phyloP scores from a whole-genome alignment of 1,140 invertebrate genomes.

The Halesus radiatus region DNA sequence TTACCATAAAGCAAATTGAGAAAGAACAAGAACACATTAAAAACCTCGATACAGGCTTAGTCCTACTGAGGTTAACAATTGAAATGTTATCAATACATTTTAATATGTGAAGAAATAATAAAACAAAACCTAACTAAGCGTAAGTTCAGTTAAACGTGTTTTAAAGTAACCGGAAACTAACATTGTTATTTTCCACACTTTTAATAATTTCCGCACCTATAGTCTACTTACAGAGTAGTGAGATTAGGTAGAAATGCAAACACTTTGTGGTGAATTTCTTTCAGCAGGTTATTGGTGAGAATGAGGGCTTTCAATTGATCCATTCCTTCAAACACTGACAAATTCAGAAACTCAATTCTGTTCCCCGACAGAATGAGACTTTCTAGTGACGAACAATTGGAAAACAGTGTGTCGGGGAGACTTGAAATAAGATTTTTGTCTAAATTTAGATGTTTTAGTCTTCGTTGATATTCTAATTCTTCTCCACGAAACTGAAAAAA shows the following conservation, averaged over 20 bases:
- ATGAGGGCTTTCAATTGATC: constrained; percentile 64
- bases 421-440: constrained; percentile 70
- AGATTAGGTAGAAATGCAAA: constrained; percentile 61
- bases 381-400: constrained; percentile 69
- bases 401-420: constrained; percentile 71
- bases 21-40: background rate
- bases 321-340: constrained; percentile 64
- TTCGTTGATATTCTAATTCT: constrained; percentile 63
- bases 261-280: constrained; percentile 66
- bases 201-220: too few species aligned
- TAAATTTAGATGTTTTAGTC: constrained; percentile 64
- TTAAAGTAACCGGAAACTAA: too few species aligned
- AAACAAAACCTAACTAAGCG: too few species aligned
- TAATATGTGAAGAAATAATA: too few species aligned
- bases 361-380: constrained; percentile 75
- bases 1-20: too few species aligned
- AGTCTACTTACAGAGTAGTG: too few species aligned
- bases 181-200: too few species aligned
- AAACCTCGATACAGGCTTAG: too few species aligned
- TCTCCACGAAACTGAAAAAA: constrained; percentile 59
- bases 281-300: constrained; percentile 64
- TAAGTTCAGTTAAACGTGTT: too few species aligned
- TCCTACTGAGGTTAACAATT: too few species aligned
- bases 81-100: too few species aligned
- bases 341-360: constrained; percentile 68